Evolutionary conservation across 2,888 invertebrate species (phyloP), one percentile per base, ranked within the genome.

Genomic region (Anagyrus pseudococci): DNA sequence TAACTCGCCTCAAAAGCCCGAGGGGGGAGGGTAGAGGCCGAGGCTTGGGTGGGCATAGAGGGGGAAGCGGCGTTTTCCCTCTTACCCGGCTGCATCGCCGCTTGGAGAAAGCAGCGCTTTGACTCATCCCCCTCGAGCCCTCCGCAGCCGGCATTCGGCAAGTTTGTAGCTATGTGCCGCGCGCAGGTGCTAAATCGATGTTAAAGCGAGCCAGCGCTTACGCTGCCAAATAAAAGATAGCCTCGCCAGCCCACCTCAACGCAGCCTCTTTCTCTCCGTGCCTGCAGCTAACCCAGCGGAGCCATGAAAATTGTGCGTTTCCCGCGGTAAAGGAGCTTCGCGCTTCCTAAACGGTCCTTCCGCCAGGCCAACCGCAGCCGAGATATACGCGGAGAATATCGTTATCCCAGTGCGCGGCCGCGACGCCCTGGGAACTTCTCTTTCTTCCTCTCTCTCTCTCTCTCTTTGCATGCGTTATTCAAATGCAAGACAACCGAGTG

Each of bases 1-100:
- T 73, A 74, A 71, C 72, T 69, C 69, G 67, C 57, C 67, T 72
- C 72, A 70, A 75, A 74, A 71, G 74, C 72, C 61, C 60, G 57
- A 3, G 43, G 19, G 43, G 19, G 43, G 7, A 19, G 43, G 10
- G 43, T 8, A 3, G 10, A 7, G 43, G 20, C 19, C 8, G 2
- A 7, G 29, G 19, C 22, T 17, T 20, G 44, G 22, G 29, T 10
- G 6, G 6, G 29, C 6, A 10, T 4, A 10, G 29, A 4, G 6
- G 29, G 29, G 29, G 29, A 4, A 33, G 26, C 10, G 26, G 26
- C 23, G 17, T 17, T 20, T 17, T 20, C 6, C 7, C 29, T 23
- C 15, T 19, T 33, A 6, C 47, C 17, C 29, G 4, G 6, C 10
- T 29, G 4, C 10, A 7, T 29, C 10, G n/a, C n/a, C n/a, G n/a